Evolutionary conservation across 2,797 vertebrate species (phyloP), one percentile per base, ranked within the genome.

Genomic region (Typhlichthys eigenmanni): DNA sequence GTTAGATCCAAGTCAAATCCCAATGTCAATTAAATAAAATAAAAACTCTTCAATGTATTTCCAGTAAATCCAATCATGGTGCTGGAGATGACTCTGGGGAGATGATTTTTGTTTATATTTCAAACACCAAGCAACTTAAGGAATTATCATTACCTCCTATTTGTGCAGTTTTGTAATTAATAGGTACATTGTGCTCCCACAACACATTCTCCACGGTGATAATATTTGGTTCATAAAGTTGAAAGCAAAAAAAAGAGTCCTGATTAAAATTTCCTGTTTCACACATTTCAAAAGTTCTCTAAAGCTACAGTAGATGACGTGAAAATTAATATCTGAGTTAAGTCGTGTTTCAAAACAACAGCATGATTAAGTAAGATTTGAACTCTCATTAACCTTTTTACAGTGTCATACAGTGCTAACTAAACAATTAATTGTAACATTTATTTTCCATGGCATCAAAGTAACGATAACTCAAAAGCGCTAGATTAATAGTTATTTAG

Each of bases 381-480:
- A 76, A 64, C 14, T 60, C 59, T 83, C 83, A 81, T 82, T 60
- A 69, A 84, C 71, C 53, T 2, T 77, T 70, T 87, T 88, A 92
- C 90, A 92, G 91, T 90, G 89, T 91, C 78, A 80, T 78, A 78
- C 81, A 71, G 80, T 68, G 75, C 54, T 34, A 47, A 48, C n/a
- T 14, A 68, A 64, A 83, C 69, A 71, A 60, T 56, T 55, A 0
- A 29, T 29, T 29, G 24, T 29, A 51, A 14, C 13, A 51, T 64
- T 73, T 56, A 47, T 52, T 47, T 29, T 58, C 34, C 14, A 50
- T 66, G 54, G 66, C 58, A 77, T 74, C 0, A 68, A 62, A 48
- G 29, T 64, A 55, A 47, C 6, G 60, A 58, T 62, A 71, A 60
- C 34, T 6, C 29, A 75, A 71, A 58, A 54, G 61, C 64, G 46